Evolutionary conservation across 2,113 vertebrate species (phyloP).

Genomic region (Cettia cetti): DNA sequence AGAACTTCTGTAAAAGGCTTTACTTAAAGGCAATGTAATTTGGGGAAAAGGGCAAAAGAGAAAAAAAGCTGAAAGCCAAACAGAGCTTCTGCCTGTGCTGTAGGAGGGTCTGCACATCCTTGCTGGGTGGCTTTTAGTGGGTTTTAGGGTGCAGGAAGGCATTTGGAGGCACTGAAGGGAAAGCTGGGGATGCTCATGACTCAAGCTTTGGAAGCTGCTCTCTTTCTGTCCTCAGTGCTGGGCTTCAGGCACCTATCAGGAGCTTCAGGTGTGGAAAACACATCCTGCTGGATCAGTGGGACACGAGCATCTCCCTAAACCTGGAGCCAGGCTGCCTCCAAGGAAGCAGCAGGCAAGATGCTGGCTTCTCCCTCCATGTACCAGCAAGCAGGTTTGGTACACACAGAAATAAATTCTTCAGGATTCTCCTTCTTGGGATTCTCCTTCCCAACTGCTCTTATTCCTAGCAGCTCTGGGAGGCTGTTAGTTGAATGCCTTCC

Average conservation of each 20-base stretch:
- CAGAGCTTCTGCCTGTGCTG: neutral
- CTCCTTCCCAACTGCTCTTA: neutral
- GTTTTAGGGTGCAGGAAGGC: neutral
- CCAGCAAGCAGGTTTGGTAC: neutral
- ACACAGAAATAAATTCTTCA: neutral
- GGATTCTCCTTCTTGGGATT: conserved; percentile 14
- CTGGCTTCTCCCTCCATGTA: neutral
- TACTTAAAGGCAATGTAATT: neutral
- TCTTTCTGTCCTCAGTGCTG: neutral
- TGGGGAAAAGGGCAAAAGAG: neutral
- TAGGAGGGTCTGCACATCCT: neutral
- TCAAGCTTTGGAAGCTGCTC: neutral
- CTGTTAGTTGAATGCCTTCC: neutral
- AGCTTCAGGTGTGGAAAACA: neutral
- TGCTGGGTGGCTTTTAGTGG: neutral
- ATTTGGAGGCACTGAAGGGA: neutral
- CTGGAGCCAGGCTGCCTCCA: neutral
- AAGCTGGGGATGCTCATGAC: neutral
- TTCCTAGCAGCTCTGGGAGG: neutral
- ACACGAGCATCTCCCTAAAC: neutral
- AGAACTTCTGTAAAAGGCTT: neutral
- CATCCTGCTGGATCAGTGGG: neutral
- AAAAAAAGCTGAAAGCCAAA: neutral
- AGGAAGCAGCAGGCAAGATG: neutral
- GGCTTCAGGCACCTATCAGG: neutral